Conservation (phyloP, 1,140 invertebrate species). For the Harpegnathos saltator region DNA sequence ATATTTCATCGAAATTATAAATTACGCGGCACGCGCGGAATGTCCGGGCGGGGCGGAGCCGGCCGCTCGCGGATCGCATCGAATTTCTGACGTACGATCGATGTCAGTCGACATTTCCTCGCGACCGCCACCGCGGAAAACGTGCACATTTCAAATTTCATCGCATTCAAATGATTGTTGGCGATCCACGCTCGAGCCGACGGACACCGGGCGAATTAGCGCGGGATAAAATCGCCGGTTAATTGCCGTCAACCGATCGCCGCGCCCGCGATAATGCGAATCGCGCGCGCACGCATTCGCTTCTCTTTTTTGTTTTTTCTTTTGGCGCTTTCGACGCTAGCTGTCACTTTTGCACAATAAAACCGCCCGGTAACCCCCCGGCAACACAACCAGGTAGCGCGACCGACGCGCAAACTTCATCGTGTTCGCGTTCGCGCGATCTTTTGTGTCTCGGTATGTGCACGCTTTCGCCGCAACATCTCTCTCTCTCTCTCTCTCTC, state of each 20-base stretch:
- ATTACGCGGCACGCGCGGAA: constrained; percentile 45
- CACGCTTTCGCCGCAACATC: constrained; percentile 17
- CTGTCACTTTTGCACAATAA: constrained; percentile 5
- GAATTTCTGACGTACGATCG: constrained; percentile 65
- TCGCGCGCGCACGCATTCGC: constrained; percentile 1
- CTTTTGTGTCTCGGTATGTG: constrained; percentile 10
- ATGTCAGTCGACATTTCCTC: constrained; percentile 69
- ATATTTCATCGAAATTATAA: constrained; percentile 66
- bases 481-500: too few species aligned
- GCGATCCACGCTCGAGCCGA: constrained; percentile 13
- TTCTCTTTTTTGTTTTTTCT: constrained; percentile 1
- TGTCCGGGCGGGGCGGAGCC: constrained; percentile 24
- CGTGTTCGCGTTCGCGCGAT: background rate
- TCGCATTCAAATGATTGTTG: constrained; percentile 57
- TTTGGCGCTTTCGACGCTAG: background rate
- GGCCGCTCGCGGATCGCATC: constrained; percentile 58
- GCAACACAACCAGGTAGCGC: too few species aligned
- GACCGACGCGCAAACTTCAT: background rate
- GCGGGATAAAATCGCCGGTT: constrained; percentile 38
- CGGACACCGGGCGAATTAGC: constrained; percentile 33
- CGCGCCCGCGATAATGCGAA: background rate
- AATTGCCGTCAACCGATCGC: constrained; percentile 38
- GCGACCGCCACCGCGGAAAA: constrained; percentile 56
- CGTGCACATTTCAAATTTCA: constrained; percentile 59
- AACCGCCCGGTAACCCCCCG: background rate